A percentile compares a stretch with the other conserved stretches of the same genome.
Conservation (phyloP, 2,113 vertebrate genomes). For the Carassius carassius region DNA sequence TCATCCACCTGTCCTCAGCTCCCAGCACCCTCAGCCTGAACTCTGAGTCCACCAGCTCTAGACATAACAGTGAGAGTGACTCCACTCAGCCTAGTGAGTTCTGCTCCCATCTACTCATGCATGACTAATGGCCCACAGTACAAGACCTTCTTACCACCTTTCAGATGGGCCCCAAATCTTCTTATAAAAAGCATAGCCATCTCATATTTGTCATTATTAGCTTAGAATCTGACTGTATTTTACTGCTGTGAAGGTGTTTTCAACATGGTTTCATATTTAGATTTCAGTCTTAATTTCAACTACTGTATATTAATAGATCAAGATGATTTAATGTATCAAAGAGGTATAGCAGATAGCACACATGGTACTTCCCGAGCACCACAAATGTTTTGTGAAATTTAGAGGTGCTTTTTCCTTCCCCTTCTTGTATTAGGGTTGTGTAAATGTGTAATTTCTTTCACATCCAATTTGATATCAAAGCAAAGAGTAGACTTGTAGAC, state of each 20-base stretch:
- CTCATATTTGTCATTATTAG: not conserved
- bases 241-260: not conserved
- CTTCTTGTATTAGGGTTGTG: not conserved
- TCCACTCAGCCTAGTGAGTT: conserved; percentile 88
- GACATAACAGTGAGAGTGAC: conserved; percentile 98
- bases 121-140: not conserved
- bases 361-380: not conserved
- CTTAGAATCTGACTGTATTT: not conserved
- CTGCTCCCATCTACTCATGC: not conserved
- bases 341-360: not conserved
- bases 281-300: not conserved
- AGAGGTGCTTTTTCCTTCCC: not conserved
- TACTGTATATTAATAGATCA: not conserved
- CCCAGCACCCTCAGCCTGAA: conserved; percentile 83
- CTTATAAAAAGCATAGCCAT: not conserved
- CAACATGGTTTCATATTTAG: not conserved
- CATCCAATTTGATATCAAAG: not conserved
- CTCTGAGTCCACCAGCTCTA: conserved; percentile 94
- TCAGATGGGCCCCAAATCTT: not conserved
- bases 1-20: conserved; percentile 75
- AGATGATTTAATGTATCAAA: not conserved
- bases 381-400: not conserved
- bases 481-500: not conserved
- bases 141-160: not conserved
- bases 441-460: not conserved